A percentile compares a stretch with the other conserved stretches of the same genome.
Conservation (phyloP, 1,140 invertebrate genomes). For the Drosophila repleta region DNA sequence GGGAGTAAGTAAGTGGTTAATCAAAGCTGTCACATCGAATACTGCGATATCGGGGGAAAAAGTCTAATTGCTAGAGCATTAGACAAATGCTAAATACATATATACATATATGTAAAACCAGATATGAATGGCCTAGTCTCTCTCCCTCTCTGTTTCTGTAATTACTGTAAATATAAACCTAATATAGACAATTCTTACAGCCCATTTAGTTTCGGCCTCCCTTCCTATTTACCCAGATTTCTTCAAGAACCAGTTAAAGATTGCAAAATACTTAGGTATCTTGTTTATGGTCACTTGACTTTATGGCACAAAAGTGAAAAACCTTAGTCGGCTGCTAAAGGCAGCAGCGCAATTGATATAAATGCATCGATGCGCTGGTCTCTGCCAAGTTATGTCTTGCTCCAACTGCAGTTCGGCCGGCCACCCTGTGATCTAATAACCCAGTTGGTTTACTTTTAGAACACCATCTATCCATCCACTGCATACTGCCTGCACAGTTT, state of each 20-base stretch:
- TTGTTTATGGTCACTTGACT: constrained; percentile 74
- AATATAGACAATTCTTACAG: no score
- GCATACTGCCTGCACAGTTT: background rate
- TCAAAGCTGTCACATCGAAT: constrained; percentile 5
- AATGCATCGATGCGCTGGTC: constrained; percentile 62
- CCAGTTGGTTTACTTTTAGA: constrained; percentile 30
- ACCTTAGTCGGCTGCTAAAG: constrained; percentile 19
- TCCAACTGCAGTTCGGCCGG: constrained; percentile 29
- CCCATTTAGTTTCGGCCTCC: no score
- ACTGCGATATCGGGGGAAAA: constrained; percentile 1
- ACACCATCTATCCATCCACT: background rate
- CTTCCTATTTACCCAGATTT: no score
- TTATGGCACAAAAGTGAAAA: constrained; percentile 52
- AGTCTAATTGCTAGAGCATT: background rate
- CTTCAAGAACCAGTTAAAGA: constrained; percentile 1
- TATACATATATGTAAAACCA: no score
- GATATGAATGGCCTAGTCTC: no score
- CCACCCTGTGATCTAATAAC: constrained; percentile 14
- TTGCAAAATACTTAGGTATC: constrained; percentile 28
- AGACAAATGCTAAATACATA: no score
- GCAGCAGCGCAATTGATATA: constrained; percentile 49
- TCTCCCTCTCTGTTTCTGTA: no score
- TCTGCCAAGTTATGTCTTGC: constrained; percentile 32
- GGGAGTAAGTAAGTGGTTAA: constrained; percentile 10
- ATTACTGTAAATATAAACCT: no score